phyloP scores from a whole-genome alignment of 2,113 vertebrate genomes.

The Canis aureus region DNA sequence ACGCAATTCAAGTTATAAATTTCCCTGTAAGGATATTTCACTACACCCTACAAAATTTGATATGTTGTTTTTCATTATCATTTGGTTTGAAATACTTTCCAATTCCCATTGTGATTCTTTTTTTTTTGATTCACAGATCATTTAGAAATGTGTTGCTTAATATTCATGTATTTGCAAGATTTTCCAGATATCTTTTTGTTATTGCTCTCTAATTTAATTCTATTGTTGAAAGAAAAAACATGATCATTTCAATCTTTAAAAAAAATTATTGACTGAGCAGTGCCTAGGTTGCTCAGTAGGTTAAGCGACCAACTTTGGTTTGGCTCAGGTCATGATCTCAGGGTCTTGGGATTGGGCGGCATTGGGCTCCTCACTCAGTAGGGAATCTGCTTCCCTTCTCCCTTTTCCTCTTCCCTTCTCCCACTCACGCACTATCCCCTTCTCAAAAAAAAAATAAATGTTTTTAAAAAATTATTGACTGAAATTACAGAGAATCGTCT shows the following conservation, averaged over 20 bases:
- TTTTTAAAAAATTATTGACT: background rate
- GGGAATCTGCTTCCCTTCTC: background rate
- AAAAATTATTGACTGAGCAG: background rate
- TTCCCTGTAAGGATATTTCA: background rate
- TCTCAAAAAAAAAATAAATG: background rate
- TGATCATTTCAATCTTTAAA: background rate
- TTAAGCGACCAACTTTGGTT: too few species aligned
- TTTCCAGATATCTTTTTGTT: background rate
- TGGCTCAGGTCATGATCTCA: background rate
- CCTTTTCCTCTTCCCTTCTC: background rate
- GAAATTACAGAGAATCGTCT: background rate
- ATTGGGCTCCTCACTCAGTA: background rate
- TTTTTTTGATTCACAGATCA: slow-evolving; percentile 6
- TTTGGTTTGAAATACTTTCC: background rate
- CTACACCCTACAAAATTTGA: background rate
- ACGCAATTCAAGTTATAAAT: background rate
- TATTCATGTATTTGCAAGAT: background rate
- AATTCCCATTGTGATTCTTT: background rate
- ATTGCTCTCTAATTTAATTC: background rate
- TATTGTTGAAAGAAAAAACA: background rate
- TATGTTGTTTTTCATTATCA: background rate
- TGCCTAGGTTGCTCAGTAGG: background rate
- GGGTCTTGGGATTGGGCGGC: background rate
- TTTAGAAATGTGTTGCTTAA: background rate
- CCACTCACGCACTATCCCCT: background rate